Evolutionary conservation across 2,888 invertebrate genomes (phyloP).

Genomic region (Norana najaformis): DNA sequence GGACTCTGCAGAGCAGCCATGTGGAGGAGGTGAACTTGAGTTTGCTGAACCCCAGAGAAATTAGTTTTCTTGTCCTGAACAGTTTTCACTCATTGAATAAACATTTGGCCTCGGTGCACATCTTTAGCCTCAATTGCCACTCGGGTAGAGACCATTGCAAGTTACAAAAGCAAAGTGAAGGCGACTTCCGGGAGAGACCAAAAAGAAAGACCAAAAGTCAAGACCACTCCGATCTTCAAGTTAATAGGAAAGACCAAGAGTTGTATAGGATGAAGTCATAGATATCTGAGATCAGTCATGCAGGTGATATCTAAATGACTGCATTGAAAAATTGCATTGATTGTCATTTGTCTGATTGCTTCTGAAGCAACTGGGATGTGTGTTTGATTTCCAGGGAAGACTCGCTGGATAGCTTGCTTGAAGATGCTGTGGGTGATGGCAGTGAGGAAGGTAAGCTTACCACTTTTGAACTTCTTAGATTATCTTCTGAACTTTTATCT

Average conservation of each 20-base stretch:
- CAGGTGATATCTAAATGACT: background rate
- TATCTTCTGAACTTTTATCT: background rate
- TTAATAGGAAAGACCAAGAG: no score
- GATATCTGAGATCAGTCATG: background rate
- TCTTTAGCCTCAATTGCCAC: no score
- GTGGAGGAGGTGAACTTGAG: background rate
- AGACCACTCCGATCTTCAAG: no score
- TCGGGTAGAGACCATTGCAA: no score
- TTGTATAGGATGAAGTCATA: background rate
- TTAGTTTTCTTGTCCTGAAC: background rate
- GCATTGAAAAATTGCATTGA: background rate
- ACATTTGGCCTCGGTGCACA: no score
- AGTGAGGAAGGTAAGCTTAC: conserved; percentile 44
- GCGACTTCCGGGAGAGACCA: background rate
- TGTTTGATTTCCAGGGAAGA: conserved; percentile 43
- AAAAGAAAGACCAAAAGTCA: background rate
- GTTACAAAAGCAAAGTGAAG: background rate
- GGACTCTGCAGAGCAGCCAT: background rate
- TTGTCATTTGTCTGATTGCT: background rate
- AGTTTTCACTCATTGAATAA: background rate
- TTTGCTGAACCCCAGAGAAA: background rate
- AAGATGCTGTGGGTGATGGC: conserved; percentile 41
- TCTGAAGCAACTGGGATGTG: background rate
- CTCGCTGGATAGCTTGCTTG: conserved; percentile 43
- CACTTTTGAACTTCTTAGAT: background rate